Evolutionary conservation across 2,113 vertebrate species (phyloP).

Genomic region (Saguinus imperator): DNA sequence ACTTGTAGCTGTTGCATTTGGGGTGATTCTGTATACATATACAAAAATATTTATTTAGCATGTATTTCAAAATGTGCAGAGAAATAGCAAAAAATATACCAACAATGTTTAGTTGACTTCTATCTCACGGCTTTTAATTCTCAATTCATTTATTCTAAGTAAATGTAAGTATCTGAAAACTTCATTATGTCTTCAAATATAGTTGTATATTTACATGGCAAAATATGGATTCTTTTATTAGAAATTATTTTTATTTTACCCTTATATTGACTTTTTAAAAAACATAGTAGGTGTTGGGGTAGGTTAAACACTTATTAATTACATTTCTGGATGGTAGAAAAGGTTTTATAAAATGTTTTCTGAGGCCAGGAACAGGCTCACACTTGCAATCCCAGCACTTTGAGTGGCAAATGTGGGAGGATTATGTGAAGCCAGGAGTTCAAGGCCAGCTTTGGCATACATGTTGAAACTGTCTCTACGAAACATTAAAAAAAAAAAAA

Average conservation of each 20-base stretch:
- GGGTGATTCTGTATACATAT: not conserved
- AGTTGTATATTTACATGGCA: not conserved
- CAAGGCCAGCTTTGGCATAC: too few species aligned
- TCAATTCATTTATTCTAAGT: not conserved
- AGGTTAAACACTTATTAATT: not conserved
- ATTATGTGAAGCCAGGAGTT: too few species aligned
- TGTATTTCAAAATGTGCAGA: not conserved
- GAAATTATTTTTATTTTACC: not conserved
- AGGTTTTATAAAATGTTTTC: not conserved
- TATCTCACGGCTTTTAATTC: not conserved
- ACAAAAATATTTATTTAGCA: not conserved
- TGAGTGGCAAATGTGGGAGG: too few species aligned
- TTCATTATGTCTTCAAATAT: not conserved
- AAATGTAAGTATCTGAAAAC: not conserved
- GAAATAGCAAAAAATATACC: not conserved
- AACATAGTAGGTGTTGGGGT: not conserved
- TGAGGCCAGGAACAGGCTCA: too few species aligned
- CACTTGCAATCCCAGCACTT: too few species aligned
- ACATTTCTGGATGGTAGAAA: not conserved
- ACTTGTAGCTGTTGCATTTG: not conserved
- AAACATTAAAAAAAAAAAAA: too few species aligned
- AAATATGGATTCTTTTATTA: not conserved
- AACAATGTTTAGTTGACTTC: not conserved
- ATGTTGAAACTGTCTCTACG: too few species aligned
- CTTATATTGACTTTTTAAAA: not conserved